phyloP scores from a whole-genome alignment of 1,140 invertebrate genomes.

The Cyphomyrmex costatus region DNA sequence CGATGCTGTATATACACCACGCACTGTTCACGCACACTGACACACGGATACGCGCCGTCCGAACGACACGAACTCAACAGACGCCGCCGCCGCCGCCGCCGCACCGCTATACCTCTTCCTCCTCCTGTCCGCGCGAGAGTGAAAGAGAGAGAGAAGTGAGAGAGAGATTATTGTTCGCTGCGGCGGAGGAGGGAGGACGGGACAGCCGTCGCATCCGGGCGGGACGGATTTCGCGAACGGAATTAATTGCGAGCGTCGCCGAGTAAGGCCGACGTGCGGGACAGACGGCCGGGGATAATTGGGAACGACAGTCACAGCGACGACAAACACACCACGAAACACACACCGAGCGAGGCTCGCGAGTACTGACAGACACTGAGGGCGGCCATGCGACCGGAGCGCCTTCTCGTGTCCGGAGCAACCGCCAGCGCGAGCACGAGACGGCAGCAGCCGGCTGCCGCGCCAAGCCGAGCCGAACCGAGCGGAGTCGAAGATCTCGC shows the following conservation, averaged over 20 bases:
- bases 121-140: background rate
- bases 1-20: slow-evolving; percentile 62
- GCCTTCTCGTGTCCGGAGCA: slow-evolving; percentile 72
- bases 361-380: slow-evolving; percentile 85
- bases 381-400: slow-evolving; percentile 82
- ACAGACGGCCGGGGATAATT: slow-evolving; percentile 40
- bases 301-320: slow-evolving; percentile 41
- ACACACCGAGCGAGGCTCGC: slow-evolving; percentile 83
- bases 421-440: slow-evolving; percentile 60
- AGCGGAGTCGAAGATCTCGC: background rate
- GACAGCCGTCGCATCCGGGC: slow-evolving; percentile 1
- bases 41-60: slow-evolving; percentile 28
- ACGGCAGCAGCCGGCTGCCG: slow-evolving; percentile 48
- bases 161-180: slow-evolving; percentile 10
- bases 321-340: slow-evolving; percentile 73
- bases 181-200: slow-evolving; percentile 43
- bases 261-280: slow-evolving; percentile 52
- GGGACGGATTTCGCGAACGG: slow-evolving; percentile 77
- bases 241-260: slow-evolving; percentile 69
- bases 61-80: slow-evolving; percentile 67
- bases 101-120: background rate
- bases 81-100: slow-evolving; percentile 51
- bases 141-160: background rate
- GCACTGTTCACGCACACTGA: slow-evolving; percentile 60
- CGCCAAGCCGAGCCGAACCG: slow-evolving; percentile 15